Base-by-base conservation (phyloP, 1,140 invertebrate species). In the Venustaconcha ellipsiformis region DNA sequence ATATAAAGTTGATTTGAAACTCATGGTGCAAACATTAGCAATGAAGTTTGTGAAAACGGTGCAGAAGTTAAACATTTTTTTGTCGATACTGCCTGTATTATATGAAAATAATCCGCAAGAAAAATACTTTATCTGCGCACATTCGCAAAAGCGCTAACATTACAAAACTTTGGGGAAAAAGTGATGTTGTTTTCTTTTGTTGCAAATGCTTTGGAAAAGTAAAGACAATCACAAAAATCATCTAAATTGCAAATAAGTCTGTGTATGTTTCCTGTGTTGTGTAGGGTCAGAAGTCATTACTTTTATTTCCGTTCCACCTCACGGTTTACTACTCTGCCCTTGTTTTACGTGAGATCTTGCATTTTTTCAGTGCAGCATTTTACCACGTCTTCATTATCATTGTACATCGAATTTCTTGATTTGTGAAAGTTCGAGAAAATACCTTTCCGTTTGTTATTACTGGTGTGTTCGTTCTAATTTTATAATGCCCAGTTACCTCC, bases 391-490 rank as follows among this genome's bases (percentile, higher is more conserved):
- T 85, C 81, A 79, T 93, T 92, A n/a, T 92, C 92, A 12, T 92
- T 91, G 84, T 92, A 93, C 84, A 90, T 80, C 14, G 90, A 90
- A 67, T 91, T 86, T 37, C 89, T 83, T 12, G 89, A 90, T 67
- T 91, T 91, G 79, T 92, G 93, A 82, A 93, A 91, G 79, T 92
- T 90, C 37, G 93, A 90, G 26, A 93, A 90, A 71, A 91, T 92
- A 14, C 89, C 88, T 23, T 85, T 89, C 84, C 93, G 92, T 88
- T 88, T 20, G 87, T 85, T 66, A 86, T 89, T 23, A 92, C 92
- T 12, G 92, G 92, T 18, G 91, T 92, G 84, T 93, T 93, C 18
- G 91, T 91, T 71, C 92, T 91, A 55, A 90, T 85, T 76, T 93
- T 92, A 55, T 92, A 92, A 20, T 92, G 83, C 14, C 86, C 86